Evolutionary conservation across 2,888 invertebrate genomes (phyloP), one percentile per base, ranked within the genome.

Genomic region (Epsilonema sp.): DNA sequence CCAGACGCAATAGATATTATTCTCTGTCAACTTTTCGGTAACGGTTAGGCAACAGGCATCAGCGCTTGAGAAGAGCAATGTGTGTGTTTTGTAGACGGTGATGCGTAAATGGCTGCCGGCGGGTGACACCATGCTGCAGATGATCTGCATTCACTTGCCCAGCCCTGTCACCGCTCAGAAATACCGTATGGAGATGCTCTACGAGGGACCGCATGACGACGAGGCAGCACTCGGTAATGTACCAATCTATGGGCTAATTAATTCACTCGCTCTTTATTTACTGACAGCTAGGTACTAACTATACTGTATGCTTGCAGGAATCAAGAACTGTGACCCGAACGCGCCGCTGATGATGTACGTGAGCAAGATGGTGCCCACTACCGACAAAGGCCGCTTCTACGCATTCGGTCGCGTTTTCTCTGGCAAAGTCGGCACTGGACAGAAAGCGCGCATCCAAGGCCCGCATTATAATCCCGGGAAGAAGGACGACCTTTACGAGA

Each of bases 271-370:
- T 16, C n/a, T n/a, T 16, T 36, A 36, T 40, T 13, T 40, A 40
- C 21, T n/a, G 21, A 40, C 19, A 20, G 21, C 13, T 40, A 40
- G n/a, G 13, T 40, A 13, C 21, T n/a, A 40, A n/a, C n/a, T n/a
- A n/a, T n/a, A n/a, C n/a, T n/a, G n/a, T n/a, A n/a, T n/a, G 24
- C n/a, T 42, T 42, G 11, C 26, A 24, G 43, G 5, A 11, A 31
- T 31, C 31, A 31, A 31, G 16, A 16, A 19, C 39, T 99, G 97
- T 66, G 89, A 99, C 70, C 81, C 94, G 16, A 82, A 86, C 57
- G 97, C 82, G 39, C 94, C 92, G 19, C 76, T 99, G 49, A 97
- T 99, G 92, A 99, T 99, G 97, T 99, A 99, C 77, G 77, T 99
- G 57, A 90, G 90, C 44, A 99, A 99, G 74, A 99, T 99, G 97